phyloP scores from a whole-genome alignment of 2,113 vertebrate species.

The Salvator merianae region DNA sequence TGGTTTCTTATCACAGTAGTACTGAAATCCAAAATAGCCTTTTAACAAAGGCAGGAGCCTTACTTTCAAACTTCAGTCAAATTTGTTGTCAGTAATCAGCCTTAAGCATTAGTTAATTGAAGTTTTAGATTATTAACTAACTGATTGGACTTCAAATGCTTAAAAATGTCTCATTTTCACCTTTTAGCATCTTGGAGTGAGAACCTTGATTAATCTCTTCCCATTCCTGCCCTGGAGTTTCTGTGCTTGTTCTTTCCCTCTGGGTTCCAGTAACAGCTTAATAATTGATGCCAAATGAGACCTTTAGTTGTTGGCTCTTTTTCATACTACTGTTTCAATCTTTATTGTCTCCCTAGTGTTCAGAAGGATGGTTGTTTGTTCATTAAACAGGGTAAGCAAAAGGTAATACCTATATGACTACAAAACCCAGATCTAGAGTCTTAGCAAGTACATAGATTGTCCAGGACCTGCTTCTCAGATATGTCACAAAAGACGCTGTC shows the following conservation, averaged over 20 bases:
- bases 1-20: not conserved
- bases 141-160: not conserved
- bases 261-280: not conserved
- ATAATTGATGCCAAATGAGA: slow-evolving; percentile 5
- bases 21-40: not conserved
- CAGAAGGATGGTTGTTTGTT: slow-evolving; percentile 4
- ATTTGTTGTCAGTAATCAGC: too few species aligned
- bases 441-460: not conserved
- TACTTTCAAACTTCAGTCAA: not conserved
- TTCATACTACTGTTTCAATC: not conserved
- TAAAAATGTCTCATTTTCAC: slow-evolving; percentile 7
- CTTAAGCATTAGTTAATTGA: too few species aligned
- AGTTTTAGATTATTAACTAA: not conserved
- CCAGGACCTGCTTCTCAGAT: not conserved
- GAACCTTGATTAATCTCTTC: not conserved
- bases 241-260: not conserved
- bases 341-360: slow-evolving; percentile 12
- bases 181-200: not conserved
- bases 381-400: not conserved
- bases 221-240: not conserved
- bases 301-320: accelerated
- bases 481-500: not conserved
- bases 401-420: not conserved
- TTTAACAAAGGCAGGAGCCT: too few species aligned
- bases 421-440: not conserved